These are phyloP conservation scores for Pseudomugil gertrudae DNA, from an alignment of 2,797 vertebrate genomes.

Conservation along the genomic window DNA sequence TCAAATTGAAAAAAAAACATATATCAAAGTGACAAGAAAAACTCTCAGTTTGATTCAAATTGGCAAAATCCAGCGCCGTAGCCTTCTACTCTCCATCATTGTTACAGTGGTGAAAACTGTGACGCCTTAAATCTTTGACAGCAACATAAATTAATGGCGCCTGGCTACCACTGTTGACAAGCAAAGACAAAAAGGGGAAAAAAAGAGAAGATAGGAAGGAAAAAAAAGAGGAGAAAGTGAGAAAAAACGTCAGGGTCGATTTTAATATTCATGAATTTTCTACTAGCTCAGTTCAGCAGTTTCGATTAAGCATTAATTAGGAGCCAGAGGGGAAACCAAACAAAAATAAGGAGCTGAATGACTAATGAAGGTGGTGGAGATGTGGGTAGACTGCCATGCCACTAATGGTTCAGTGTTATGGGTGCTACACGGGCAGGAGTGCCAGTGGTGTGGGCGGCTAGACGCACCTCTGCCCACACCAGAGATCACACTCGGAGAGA, in stretches of 20 bases:
- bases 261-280: conserved; percentile 99
- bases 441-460: conserved; percentile 85
- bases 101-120: conserved; percentile 49
- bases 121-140: conserved; percentile 87
- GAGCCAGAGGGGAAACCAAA: conserved; percentile 99
- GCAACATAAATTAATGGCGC: conserved; percentile 90
- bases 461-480: conserved; percentile 79
- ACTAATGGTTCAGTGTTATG: conserved; percentile 87
- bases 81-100: conserved; percentile 27
- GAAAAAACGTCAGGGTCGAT: conserved; percentile 92
- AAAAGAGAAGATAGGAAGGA: neutral
- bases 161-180: conserved; percentile 74
- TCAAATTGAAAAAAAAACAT: neutral
- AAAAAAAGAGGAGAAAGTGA: conserved; percentile 48
- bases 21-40: conserved; percentile 32
- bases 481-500: conserved; percentile 62
- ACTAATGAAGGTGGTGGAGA: conserved; percentile 97
- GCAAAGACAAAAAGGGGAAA: conserved; percentile 25
- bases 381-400: conserved; percentile 87
- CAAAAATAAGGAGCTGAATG: conserved; percentile 99
- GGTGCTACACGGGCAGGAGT: conserved; percentile 82
- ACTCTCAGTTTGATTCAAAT: conserved; percentile 36
- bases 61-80: conserved; percentile 27
- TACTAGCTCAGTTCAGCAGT: conserved; percentile 99
- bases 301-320: conserved; percentile 99